Percentiles rank a stretch among this genome's conserved stretches.
These are phyloP conservation scores for Pelobates cultripes DNA, from an alignment of 2,797 vertebrate species.

Conservation along the genomic window DNA sequence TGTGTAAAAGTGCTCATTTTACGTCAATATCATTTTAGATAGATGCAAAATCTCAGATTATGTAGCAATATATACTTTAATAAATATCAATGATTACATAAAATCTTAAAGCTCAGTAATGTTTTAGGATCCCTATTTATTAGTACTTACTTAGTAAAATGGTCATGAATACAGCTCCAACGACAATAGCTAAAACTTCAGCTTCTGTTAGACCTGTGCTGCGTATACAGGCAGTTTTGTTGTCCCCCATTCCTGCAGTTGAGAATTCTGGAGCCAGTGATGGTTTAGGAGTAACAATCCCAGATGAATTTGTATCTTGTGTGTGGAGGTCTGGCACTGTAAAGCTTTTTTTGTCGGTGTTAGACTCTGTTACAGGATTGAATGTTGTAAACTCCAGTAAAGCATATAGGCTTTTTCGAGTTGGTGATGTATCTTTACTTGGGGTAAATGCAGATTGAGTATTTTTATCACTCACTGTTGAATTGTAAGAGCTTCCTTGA, in stretches of 20 bases:
- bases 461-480: background rate
- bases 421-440: background rate
- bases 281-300: background rate
- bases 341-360: background rate
- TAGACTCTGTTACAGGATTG: background rate
- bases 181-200: conserved; percentile 41
- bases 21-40: too few species aligned
- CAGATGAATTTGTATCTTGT: background rate
- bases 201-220: background rate
- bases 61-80: too few species aligned
- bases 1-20: too few species aligned
- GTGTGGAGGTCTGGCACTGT: background rate
- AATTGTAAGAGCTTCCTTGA: background rate
- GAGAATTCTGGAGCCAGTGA: background rate
- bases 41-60: too few species aligned
- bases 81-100: too few species aligned
- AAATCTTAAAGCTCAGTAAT: too few species aligned
- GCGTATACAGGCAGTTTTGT: conserved; percentile 2
- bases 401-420: background rate
- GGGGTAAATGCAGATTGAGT: background rate
- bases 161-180: conserved; percentile 34
- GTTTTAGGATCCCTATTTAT: background rate
- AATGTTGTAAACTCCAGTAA: background rate
- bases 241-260: conserved; percentile 1
- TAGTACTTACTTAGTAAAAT: conserved; percentile 43